Base-by-base conservation (phyloP, 2,888 invertebrate genomes). In the Nipponacmea schrenckii region DNA sequence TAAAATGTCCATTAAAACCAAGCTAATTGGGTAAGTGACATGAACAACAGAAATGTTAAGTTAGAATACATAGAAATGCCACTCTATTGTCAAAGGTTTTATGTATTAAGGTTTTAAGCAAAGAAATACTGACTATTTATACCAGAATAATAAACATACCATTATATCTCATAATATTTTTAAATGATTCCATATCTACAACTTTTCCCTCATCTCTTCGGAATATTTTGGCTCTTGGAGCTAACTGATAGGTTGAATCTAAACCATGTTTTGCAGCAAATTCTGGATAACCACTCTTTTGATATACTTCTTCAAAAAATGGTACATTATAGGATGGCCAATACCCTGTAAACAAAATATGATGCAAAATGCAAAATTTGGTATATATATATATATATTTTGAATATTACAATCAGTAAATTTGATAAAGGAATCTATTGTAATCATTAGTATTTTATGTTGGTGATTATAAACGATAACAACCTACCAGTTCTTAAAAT, bases 271-370 rank as follows among this genome's bases (percentile, higher is more conserved):
- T 71, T 10, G 77, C 72, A 7, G 83, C 87, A 67, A 84, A 74
- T 1, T 76, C 82, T 17, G 85, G 85, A 74, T 87, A 88, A 2
- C 88, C 89, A 80, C 86, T 87, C 72, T 72, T 75, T 71, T 87
- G 81, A 79, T 86, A 89, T 12, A 89, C 80, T 67, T 78, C 76
- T 77, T 87, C 84, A 77, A 83, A 88, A 77, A 83, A 88, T 26
- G 88, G 88, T 14, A 88, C 83, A 77, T 88, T 88, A 75, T 88
- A 88, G 5, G 88, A 88, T 27, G 88, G 83, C 85, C 86, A 88
- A 72, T 88, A 88, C 27, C 86, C 86, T 85, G 72, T 46, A 75
- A 78, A 15, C 27, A 63, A 20, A 24, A 12, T 8, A 56, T 56
- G 20, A 12, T 24, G 20, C 24, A 56, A 48, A 27, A n/a, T n/a